phyloP scores from a whole-genome alignment of 2,797 vertebrate genomes.

The Smutsia temminckii region DNA sequence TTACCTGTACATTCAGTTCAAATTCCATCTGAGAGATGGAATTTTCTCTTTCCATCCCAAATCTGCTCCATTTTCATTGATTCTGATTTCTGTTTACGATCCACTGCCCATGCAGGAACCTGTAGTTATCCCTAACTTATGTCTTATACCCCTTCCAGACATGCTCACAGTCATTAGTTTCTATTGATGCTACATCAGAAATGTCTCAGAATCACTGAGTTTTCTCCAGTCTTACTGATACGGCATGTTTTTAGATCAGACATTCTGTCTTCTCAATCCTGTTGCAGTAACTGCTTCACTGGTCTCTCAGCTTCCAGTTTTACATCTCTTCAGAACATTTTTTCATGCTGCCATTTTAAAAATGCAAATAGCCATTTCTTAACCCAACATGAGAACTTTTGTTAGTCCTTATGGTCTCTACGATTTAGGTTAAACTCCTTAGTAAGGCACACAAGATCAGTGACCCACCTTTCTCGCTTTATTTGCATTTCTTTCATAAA shows the following conservation, averaged over 20 bases:
- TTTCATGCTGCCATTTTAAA: background rate
- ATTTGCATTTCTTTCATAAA: background rate
- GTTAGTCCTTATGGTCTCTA: background rate
- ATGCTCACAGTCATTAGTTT: background rate
- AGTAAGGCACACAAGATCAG: background rate
- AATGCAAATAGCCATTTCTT: slow-evolving; percentile 26
- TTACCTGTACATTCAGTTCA: slow-evolving; percentile 12
- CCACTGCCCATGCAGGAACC: background rate
- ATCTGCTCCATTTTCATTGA: background rate
- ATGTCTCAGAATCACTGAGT: background rate
- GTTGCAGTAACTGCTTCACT: background rate
- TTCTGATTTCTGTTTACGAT: slow-evolving; percentile 41
- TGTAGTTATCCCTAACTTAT: background rate
- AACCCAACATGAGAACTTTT: background rate
- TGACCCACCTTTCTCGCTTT: background rate
- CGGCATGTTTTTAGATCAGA: background rate
- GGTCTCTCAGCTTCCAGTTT: background rate
- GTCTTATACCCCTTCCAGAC: background rate
- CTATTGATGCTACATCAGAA: slow-evolving; percentile 25
- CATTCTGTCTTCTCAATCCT: background rate
- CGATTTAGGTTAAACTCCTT: background rate
- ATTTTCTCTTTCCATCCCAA: slow-evolving; percentile 33
- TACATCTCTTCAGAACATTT: background rate
- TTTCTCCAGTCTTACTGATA: background rate
- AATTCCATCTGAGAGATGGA: background rate